Evolutionary conservation across 2,888 invertebrate genomes (phyloP).

Genomic region (Pharmacophagus antenor): DNA sequence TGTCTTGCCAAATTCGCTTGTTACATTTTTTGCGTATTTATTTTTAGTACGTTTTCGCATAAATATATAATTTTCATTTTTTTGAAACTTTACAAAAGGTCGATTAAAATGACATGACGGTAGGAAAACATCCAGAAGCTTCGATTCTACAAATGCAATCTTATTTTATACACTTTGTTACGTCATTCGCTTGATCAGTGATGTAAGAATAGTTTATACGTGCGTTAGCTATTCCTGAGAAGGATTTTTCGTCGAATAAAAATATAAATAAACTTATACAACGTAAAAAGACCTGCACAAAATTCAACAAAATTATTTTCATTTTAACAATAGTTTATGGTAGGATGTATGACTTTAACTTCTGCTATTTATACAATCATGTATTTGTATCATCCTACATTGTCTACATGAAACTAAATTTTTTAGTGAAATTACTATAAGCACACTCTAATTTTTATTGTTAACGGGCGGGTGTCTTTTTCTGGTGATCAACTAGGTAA

Average conservation of each 20-base stretch:
- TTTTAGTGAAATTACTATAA: no score
- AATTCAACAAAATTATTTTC: no score
- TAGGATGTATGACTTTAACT: no score
- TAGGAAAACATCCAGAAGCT: slow-evolving; percentile 8
- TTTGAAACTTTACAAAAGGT: slow-evolving; percentile 24
- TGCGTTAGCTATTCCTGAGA: not conserved
- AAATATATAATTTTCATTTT: slow-evolving; percentile 38
- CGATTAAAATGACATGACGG: slow-evolving; percentile 14
- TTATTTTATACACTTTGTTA: slow-evolving; percentile 17
- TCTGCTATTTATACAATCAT: no score
- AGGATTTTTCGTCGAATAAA: slow-evolving; percentile 4
- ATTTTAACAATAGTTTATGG: not conserved
- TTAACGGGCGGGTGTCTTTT: no score
- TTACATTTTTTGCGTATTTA: slow-evolving; percentile 37
- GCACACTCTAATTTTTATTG: no score
- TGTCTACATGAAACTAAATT: no score
- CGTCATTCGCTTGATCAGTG: slow-evolving; percentile 18
- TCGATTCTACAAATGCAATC: slow-evolving; percentile 7
- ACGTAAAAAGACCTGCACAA: no score
- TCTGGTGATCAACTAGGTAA: not conserved
- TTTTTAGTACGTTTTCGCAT: slow-evolving; percentile 38
- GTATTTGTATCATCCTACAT: no score
- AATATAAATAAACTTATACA: not conserved
- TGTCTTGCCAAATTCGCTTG: slow-evolving; percentile 43
- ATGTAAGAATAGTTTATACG: slow-evolving; percentile 16